Conservation (phyloP, 2,888 invertebrate genomes). For the Oligia strigilis region DNA sequence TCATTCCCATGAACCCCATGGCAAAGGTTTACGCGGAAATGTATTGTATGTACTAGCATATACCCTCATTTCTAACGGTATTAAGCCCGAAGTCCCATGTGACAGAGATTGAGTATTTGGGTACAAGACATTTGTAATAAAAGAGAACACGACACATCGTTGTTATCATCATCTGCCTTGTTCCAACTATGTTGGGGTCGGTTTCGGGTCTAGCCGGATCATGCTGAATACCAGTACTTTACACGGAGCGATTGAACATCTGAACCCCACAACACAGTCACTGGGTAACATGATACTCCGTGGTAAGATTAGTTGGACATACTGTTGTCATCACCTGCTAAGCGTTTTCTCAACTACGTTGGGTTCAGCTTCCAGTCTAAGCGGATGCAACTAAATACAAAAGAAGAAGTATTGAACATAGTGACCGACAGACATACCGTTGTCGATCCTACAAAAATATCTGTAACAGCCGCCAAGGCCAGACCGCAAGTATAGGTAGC, state of each 20-base stretch:
- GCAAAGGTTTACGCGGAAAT: conserved; percentile 10
- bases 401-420: background rate
- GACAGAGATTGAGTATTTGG: background rate
- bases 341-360: background rate
- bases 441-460: background rate
- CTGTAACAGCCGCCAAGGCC: no score
- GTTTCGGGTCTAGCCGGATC: background rate
- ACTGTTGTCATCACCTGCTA: background rate
- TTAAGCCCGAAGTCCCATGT: background rate
- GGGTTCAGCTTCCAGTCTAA: background rate
- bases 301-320: background rate
- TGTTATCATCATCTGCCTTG: no score
- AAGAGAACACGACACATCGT: no score
- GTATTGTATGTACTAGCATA: background rate
- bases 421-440: background rate
- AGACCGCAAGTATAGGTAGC: background rate
- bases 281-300: no score
- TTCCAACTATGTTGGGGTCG: no score
- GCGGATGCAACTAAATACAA: background rate
- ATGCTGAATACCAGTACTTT: background rate
- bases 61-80: conserved; percentile 3
- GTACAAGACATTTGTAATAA: background rate
- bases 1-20: background rate
- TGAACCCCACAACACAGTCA: background rate
- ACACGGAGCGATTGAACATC: background rate